Evolutionary conservation across 2,797 vertebrate genomes (phyloP), one percentile per base, ranked within the genome.

Genomic region (Tachyglossus aculeatus): DNA sequence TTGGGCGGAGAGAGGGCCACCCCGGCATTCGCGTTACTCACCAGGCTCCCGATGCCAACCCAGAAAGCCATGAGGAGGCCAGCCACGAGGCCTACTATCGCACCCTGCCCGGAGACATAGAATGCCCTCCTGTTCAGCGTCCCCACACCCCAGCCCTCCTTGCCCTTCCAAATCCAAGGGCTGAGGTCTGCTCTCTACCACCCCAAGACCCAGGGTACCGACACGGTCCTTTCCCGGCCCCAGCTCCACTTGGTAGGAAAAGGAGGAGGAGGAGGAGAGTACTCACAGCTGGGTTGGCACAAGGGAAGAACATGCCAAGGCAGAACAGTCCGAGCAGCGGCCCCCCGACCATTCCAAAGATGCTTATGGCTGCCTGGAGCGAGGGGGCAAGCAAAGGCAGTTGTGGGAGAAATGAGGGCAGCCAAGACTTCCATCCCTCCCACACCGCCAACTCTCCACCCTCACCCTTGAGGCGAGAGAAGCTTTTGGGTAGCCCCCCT

Each of bases 261-360:
- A 16, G 13, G 34, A 22, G 21, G 12, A 37, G 21, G 4, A 5
- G 32, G 24, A 18, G 4, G 33, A 2, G 12, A 51, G n/a, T 36
- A 94, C 96, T 96, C 88, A 97, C 96, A 13, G 58, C 80, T 12
- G 96, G 73, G 85, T 98, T 98, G 32, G 96, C 95, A 86, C 94
- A 96, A 1, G 96, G 96, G 66, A 98, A 98, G 89, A 98, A 98
- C 89, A 98, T 94, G n/a, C 96, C 96, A 2, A 98, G 93, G 77
- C 94, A 95, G 91, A 98, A 97, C 74, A 96, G 67, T 25, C 96
- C 96, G 25, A 98, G 84, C 44, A 99, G 94, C 0, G 98, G 98
- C 0, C 98, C 98, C 0, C 98, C 98, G 22, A 99, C 92, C 95
- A 99, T 99, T 59, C 98, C 98, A 2, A 99, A 99, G 89, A 99